These are phyloP conservation scores for Blennius ocellaris DNA, from an alignment of 2,113 vertebrate genomes.

Conservation along the genomic window DNA sequence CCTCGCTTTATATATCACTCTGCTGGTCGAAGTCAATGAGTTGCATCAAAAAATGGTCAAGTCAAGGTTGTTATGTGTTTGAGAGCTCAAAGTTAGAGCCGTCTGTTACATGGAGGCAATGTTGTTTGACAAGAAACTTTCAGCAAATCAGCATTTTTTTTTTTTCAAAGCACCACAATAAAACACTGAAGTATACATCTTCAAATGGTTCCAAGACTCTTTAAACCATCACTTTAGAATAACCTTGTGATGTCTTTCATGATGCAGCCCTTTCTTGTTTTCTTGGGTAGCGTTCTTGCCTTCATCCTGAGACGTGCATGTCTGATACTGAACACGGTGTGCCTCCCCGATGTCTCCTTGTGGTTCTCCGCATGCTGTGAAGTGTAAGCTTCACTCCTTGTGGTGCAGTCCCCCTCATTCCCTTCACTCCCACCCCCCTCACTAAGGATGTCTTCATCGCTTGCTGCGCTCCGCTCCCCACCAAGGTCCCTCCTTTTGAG, in stretches of 20 bases:
- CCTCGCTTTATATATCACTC: background rate
- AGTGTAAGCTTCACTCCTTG: conserved; percentile 48
- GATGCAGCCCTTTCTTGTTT: conserved; percentile 58
- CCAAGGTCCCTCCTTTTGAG: conserved; percentile 75
- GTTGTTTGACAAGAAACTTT: conserved; percentile 52
- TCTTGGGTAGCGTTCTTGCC: conserved; percentile 40
- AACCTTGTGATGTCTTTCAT: conserved; percentile 80
- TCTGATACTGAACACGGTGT: conserved; percentile 58
- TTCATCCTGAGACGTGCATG: conserved; percentile 59
- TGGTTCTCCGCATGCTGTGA: conserved; percentile 58
- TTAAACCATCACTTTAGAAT: conserved; percentile 66
- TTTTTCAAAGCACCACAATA: conserved; percentile 36
- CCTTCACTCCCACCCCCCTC: conserved; percentile 42
- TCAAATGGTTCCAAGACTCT: conserved; percentile 67
- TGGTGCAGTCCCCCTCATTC: conserved; percentile 32
- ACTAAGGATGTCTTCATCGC: conserved; percentile 74
- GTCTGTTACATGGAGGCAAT: conserved; percentile 26
- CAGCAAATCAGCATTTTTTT: conserved; percentile 51
- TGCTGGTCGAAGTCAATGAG: background rate
- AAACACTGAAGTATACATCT: conserved; percentile 52
- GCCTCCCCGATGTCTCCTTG: conserved; percentile 56
- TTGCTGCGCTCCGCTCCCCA: conserved; percentile 62
- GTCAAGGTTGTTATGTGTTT: conserved; percentile 40
- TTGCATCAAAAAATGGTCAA: conserved; percentile 24
- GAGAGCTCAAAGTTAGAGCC: conserved; percentile 25